These are phyloP conservation scores for Cotesia glomerata DNA, from an alignment of 1,140 invertebrate species.

Conservation along the genomic window DNA sequence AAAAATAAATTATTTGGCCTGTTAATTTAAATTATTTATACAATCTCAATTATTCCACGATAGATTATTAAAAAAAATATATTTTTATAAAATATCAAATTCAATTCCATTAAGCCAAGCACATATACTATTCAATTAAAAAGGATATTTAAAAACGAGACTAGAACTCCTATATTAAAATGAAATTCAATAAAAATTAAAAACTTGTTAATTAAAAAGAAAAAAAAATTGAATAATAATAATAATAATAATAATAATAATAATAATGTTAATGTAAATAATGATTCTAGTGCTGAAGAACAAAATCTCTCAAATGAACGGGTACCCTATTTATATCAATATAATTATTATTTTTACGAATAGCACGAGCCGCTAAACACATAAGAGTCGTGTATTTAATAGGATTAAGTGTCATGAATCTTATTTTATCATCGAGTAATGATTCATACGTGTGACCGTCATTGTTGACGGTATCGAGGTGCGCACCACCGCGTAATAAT, in stretches of 20 bases:
- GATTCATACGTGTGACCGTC: constrained; percentile 78
- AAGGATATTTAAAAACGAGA: too few relatives aligned
- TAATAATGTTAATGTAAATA: not conserved
- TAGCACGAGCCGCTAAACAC: constrained; percentile 80
- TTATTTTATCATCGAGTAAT: constrained; percentile 68
- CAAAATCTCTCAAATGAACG: constrained; percentile 62
- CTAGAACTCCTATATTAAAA: too few relatives aligned
- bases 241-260: not conserved
- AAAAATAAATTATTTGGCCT: too few relatives aligned
- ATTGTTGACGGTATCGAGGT: constrained; percentile 86
- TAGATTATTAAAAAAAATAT: too few relatives aligned
- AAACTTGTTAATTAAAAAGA: not conserved
- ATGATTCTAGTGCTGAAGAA: constrained; percentile 61
- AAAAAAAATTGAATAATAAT: not conserved
- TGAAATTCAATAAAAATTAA: too few relatives aligned
- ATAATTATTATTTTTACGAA: constrained; percentile 56
- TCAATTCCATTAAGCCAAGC: too few relatives aligned
- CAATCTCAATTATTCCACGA: too few relatives aligned
- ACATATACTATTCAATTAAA: too few relatives aligned
- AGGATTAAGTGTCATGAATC: constrained; percentile 76
- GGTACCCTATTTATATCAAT: constrained; percentile 69
- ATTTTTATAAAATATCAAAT: too few relatives aligned
- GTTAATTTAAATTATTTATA: too few relatives aligned
- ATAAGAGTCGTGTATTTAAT: constrained; percentile 79
- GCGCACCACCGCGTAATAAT: constrained; percentile 80